Conservation (phyloP, 2,113 vertebrate genomes). For the Paedocypris sp. region DNA sequence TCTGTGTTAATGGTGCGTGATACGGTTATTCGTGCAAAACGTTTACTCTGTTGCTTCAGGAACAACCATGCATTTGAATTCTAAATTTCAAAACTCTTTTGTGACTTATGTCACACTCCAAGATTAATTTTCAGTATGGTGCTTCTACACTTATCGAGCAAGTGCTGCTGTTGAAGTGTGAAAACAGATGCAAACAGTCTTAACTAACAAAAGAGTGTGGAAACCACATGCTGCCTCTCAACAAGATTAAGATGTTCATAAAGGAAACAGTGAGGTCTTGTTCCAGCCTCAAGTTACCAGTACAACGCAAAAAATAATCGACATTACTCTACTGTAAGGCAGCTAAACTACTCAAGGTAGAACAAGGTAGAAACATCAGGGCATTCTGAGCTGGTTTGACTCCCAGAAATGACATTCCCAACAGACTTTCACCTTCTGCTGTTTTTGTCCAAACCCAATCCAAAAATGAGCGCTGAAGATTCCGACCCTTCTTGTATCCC, state of each 20-base stretch:
- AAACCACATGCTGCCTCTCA: slow-evolving; percentile 31
- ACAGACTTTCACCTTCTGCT: neutral
- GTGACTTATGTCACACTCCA: slow-evolving; percentile 1
- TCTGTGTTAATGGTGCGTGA: neutral
- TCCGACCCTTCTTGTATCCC: neutral
- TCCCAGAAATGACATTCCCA: neutral
- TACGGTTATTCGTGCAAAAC: neutral
- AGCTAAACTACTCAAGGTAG: neutral
- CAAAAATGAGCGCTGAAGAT: slow-evolving; percentile 2
- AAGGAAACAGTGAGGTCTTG: slow-evolving; percentile 35
- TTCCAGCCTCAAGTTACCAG: slow-evolving; percentile 1
- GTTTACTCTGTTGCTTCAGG: neutral
- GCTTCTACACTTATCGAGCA: slow-evolving; percentile 3
- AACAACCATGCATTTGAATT: neutral
- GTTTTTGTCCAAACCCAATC: neutral
- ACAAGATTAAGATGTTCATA: slow-evolving; percentile 44
- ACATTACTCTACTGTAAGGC: neutral
- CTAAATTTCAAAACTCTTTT: neutral
- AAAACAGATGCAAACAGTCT: slow-evolving; percentile 18
- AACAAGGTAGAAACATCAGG: neutral
- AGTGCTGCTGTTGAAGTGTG: neutral
- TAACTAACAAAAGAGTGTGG: slow-evolving; percentile 28
- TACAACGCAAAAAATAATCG: slow-evolving; percentile 17
- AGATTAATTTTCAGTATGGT: neutral
- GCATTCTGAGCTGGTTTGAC: neutral